Evolutionary conservation across 2,888 invertebrate species (phyloP), one percentile per base, ranked within the genome.

Genomic region (Ischnus inquisitorius): DNA sequence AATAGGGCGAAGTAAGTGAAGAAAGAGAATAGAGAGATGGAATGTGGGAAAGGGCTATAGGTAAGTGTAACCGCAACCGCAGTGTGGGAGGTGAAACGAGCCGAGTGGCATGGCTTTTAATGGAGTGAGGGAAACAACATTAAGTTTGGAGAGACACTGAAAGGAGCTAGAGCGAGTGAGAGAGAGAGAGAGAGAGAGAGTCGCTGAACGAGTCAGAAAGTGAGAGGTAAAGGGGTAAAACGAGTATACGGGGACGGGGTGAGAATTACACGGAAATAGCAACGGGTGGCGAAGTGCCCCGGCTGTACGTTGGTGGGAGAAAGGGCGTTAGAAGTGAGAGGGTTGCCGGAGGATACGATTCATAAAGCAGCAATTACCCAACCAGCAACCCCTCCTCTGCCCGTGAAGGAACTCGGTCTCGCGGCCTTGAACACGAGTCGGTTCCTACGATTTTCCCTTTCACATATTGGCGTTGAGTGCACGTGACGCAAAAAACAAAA

Each of bases 311-410:
- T 64, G 62, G 48, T n/a, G 34, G 34, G 79, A 67, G 87, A 62
- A 79, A 85, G 82, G 74, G 74, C 77, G 75, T 62, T 41, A 28
- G 71, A 83, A 84, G 78, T 72, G 75, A 82, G 84, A 84, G 90
- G 90, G 89, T 90, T 60, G 79, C 41, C 65, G 75, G 85, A 87
- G 90, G 90, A 90, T 90, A 92, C 93, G 92, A 93, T 91, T 93
- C 93, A 93, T 93, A 92, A 93, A 93, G 89, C 90, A 89, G 90
- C 92, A 92, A 93, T 93, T 93, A 93, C 89, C 90, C 89, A 86
- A 83, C 78, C 83, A 83, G 75, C 83, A 80, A 80, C 80, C 83
- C 79, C 43, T 64, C 80, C 71, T 54, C 22, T 64, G 74, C 68
- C 76, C 57, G 34, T 67, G 64, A 54, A 14, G 64, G 57, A 69